These are phyloP conservation scores for Chelonia mydas DNA, from an alignment of 2,797 vertebrate genomes.

Conservation along the genomic window DNA sequence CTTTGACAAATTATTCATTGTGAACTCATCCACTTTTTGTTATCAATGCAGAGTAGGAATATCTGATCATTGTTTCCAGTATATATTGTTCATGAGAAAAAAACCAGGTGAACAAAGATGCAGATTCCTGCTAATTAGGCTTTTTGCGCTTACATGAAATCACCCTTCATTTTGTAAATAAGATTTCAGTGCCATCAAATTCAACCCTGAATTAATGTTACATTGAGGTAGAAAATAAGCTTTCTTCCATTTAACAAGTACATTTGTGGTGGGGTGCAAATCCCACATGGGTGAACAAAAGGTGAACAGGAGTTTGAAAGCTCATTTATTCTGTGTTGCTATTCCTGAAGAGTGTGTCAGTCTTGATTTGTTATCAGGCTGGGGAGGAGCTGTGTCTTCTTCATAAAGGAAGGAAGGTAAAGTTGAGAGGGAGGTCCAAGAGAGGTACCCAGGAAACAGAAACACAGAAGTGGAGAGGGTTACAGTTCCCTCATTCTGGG, in stretches of 20 bases:
- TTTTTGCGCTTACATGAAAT: not conserved
- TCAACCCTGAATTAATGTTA: not conserved
- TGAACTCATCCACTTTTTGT: not conserved
- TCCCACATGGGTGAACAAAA: not conserved
- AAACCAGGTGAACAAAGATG: not conserved
- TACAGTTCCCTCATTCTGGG: not conserved
- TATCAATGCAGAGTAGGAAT: not conserved
- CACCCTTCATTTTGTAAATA: not conserved
- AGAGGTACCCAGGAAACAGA: not conserved
- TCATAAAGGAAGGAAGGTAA: not conserved
- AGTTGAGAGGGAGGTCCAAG: not conserved
- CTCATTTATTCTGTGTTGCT: not conserved
- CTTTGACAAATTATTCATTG: not conserved
- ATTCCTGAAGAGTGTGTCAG: not conserved
- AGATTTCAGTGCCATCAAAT: not conserved
- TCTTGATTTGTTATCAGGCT: not conserved
- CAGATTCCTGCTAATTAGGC: not conserved
- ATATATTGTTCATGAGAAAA: not conserved
- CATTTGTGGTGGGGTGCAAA: not conserved
- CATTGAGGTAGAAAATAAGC: not conserved
- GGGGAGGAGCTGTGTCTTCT: not conserved
- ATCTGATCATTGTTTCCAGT: not conserved
- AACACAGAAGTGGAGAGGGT: not conserved
- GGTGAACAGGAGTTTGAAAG: not conserved
- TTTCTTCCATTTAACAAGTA: not conserved